Evolutionary conservation across 2,113 vertebrate genomes (phyloP).

Genomic region (human): DNA sequence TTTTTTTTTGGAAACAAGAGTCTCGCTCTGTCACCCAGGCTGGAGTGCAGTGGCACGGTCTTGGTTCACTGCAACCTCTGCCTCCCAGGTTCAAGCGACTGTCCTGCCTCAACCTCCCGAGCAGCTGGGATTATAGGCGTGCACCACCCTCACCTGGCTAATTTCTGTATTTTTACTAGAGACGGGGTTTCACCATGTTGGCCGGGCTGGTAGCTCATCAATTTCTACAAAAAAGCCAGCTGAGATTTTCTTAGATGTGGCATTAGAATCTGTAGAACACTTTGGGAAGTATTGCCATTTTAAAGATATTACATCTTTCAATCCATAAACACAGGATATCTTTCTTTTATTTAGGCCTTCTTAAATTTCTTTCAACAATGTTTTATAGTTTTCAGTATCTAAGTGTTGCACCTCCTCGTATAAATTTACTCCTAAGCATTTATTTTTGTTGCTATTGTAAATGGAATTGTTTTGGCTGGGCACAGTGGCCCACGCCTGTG

Average conservation of each 20-base stretch:
- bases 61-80: too few species aligned
- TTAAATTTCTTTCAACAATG: neutral
- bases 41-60: too few species aligned
- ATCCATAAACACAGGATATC: neutral
- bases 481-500: too few species aligned
- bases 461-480: neutral
- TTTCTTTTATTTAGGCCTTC: neutral
- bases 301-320: neutral
- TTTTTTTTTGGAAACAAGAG: too few species aligned
- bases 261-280: neutral
- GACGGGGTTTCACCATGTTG: too few species aligned
- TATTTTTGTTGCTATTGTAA: neutral
- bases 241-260: neutral
- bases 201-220: neutral
- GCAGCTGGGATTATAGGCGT: too few species aligned
- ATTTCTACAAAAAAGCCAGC: neutral
- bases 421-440: constrained; percentile 12
- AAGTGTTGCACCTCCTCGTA: neutral
- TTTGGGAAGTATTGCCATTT: neutral
- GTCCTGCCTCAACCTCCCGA: too few species aligned
- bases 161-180: too few species aligned
- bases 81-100: too few species aligned
- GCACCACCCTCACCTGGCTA: too few species aligned
- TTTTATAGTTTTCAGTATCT: neutral
- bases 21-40: too few species aligned